Evolutionary conservation across 2,797 vertebrate genomes (phyloP), one percentile per base, ranked within the genome.

Genomic region (Melanotaenia nigrans): DNA sequence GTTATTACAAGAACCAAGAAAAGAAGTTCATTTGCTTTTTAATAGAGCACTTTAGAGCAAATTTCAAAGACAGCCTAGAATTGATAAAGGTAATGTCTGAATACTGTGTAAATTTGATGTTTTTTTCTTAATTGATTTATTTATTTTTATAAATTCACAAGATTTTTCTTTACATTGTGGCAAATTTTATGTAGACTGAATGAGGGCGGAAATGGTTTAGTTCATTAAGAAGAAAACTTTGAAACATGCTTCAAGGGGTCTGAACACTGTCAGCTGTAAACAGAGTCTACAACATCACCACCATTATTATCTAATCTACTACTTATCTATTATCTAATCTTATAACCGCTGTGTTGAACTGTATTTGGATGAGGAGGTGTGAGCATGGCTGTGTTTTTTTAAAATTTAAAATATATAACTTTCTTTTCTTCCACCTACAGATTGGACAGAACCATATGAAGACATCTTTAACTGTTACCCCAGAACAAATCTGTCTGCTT

Each of bases 401-500:
- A 63, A 14, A 42, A 35, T 51, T 47, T 28, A 16, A 65, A 18
- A 54, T 25, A 25, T 55, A 2, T 33, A 51, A 38, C 30, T 65
- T 69, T 51, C 1, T 3, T 71, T 65, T 69, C 13, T 71, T 67
- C 75, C 35, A 20, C 4, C 45, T 36, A 38, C 73, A 91, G 88
- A 73, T 71, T 32, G 65, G 18, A 64, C 42, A 28, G 13, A 61
- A 3, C 59, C 68, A 71, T 62, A 32, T n/a, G 3, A 59, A 0
- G 65, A 72, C 42, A 8, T 81, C 76, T 24, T 63, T 85, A 22
- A 61, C 22, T 8, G 24, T 14, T 11, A n/a, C 13, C 1, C 61
- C 38, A 42, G 92, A 94, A 40, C 75, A 91, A 47, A 75, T 74
- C 25, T 58, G 33, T 65, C 73, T 94, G 35, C 68, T 92, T 28